Conservation (phyloP, 2,888 invertebrate species). For the Drosophila lacicola region DNA sequence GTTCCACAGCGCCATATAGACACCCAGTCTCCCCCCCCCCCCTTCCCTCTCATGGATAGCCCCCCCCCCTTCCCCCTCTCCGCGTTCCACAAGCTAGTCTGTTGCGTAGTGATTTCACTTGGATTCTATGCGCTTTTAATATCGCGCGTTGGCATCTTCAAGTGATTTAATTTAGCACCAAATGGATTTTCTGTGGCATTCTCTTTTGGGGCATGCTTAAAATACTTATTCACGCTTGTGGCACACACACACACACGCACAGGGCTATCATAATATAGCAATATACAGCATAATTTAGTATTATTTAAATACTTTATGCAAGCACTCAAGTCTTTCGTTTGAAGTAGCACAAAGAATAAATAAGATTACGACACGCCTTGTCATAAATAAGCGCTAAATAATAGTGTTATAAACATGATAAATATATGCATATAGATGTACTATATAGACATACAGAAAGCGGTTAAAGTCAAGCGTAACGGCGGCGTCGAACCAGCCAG, state of each 20-base stretch:
- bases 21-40: background rate
- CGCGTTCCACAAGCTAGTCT: background rate
- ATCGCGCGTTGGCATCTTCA: conserved; percentile 72
- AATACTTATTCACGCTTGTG: conserved; percentile 35
- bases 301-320: conserved; percentile 36
- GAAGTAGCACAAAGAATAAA: conserved; percentile 2
- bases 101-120: conserved; percentile 61
- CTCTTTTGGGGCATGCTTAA: conserved; percentile 40
- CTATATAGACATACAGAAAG: background rate
- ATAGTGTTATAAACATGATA: conserved; percentile 3
- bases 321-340: conserved; percentile 21
- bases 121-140: conserved; percentile 77
- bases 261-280: conserved; percentile 14
- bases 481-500: no score
- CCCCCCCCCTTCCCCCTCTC: background rate
- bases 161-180: conserved; percentile 79
- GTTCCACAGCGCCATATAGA: conserved; percentile 11
- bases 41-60: background rate
- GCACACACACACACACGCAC: conserved; percentile 5
- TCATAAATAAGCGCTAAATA: conserved; percentile 10
- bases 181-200: conserved; percentile 65
- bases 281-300: conserved; percentile 43
- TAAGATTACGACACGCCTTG: conserved; percentile 30
- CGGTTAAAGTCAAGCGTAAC: no score
- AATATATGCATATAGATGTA: background rate